Conservation (phyloP, 2,888 invertebrate genomes). For the Agriopis leucophaearia region DNA sequence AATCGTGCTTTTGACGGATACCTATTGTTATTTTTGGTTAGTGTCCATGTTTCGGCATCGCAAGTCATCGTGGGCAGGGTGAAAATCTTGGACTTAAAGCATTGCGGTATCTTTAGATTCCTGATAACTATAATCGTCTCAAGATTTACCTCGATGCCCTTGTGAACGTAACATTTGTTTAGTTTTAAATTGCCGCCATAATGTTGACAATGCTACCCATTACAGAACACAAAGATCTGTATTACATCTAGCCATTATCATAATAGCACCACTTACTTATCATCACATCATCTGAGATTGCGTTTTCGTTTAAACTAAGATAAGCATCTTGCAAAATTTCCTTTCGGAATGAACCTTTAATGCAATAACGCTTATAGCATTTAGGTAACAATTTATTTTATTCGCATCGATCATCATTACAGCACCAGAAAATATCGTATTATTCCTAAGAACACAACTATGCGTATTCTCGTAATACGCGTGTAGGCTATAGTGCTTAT, state of each 20-base stretch:
- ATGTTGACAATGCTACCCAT: conserved; percentile 6
- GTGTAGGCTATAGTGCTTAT: conserved; percentile 37
- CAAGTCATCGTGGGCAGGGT: too few species aligned
- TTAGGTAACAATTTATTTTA: conserved; percentile 44
- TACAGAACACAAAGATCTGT: conserved; percentile 11
- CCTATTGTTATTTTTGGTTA: not conserved
- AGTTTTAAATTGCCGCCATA: not conserved
- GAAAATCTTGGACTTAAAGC: too few species aligned
- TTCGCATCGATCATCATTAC: conserved; percentile 43
- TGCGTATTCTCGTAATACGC: conserved; percentile 15
- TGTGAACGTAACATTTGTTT: not conserved
- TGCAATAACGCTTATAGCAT: conserved; percentile 41
- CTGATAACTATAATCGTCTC: conserved; percentile 1
- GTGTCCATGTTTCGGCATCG: too few species aligned
- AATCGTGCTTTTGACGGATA: conserved; percentile 24
- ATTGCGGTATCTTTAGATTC: too few species aligned
- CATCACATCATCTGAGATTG: conserved; percentile 41
- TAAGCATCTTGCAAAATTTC: conserved; percentile 45
- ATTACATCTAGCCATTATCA: conserved; percentile 35
- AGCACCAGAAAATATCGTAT: conserved; percentile 19
- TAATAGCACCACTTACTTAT: conserved; percentile 40
- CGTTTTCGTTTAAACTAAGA: conserved; percentile 40
- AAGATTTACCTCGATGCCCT: conserved; percentile 1
- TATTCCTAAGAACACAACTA: conserved; percentile 19
- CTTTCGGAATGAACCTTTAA: conserved; percentile 48